Percentiles rank a stretch among this genome's conserved stretches.
phyloP scores from a whole-genome alignment of 2,113 vertebrate genomes.

The Neolamprologus longior region DNA sequence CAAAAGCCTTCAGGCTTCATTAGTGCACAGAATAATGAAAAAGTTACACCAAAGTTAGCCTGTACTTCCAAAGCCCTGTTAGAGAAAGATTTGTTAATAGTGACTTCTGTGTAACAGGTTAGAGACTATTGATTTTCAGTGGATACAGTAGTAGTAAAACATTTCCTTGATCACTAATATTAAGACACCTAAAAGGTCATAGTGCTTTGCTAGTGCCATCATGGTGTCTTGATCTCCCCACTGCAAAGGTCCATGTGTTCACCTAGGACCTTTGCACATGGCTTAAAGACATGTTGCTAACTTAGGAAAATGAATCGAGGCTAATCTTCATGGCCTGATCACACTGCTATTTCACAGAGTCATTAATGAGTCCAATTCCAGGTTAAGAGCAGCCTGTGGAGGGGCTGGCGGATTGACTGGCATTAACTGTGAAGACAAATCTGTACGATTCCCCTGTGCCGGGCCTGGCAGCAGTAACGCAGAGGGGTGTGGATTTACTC shows the following conservation, averaged over 20 bases:
- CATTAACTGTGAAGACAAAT: slow-evolving; percentile 51
- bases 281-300: slow-evolving; percentile 60
- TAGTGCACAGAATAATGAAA: neutral
- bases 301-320: slow-evolving; percentile 60
- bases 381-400: slow-evolving; percentile 47
- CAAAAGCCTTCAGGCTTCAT: neutral
- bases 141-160: neutral
- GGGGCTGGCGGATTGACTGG: slow-evolving; percentile 48
- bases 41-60: neutral
- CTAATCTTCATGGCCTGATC: slow-evolving; percentile 63
- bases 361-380: slow-evolving; percentile 62
- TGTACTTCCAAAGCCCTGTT: rapidly evolving
- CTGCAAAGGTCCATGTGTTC: slow-evolving; percentile 20
- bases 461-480: slow-evolving; percentile 9
- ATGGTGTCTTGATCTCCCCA: slow-evolving; percentile 8
- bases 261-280: neutral
- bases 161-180: neutral
- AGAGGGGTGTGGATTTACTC: slow-evolving; percentile 58
- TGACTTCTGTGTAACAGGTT: neutral
- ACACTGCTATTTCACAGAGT: slow-evolving; percentile 46
- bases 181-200: neutral
- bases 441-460: slow-evolving; percentile 11
- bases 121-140: neutral
- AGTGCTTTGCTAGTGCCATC: neutral
- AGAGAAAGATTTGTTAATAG: neutral